Evolutionary conservation across 1,140 invertebrate species (phyloP), one percentile per base, ranked within the genome.

Genomic region (Platorchestia sp.): DNA sequence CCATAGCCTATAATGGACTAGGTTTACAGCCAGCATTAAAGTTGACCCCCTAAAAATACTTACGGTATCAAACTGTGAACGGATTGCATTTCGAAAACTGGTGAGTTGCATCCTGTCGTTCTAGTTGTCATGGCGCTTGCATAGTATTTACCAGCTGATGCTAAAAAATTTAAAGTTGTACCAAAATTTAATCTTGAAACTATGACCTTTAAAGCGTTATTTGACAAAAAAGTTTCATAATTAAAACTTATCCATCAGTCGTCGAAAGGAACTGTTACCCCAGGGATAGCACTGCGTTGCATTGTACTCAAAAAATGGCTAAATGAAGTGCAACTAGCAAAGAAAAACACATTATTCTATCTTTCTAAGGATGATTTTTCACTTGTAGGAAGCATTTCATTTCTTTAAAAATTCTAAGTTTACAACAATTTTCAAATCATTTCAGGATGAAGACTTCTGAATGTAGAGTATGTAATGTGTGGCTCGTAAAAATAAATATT

Each of bases 1-100:
- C 91, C 91, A 93, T 93, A 93, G 91, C 41, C 91, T 93, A 93
- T 93, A 93, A 89, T 89, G 87, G 87, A 89, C 87, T 44, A 89
- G 87, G 87, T 89, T 89, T 89, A 89, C 87, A 41, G 87, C 87
- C 43, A 89, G 87, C 87, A 89, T 89, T 89, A 89, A 89, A 89
- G 87, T 89, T 89, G 87, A 14, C 43, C 87, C 3, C 87, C 87
- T 89, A 89, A 89, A 89, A 89, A 89, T 89, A 89, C 41, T 22
- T 36, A 89, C 87, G 87, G 43, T 89, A 89, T 89, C 87, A 89
- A 89, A 89, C 87, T 89, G 87, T 44, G 87, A 89, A 89, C 41
- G 87, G 87, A 89, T 89, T 89, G 43, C 87, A 42, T 41, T 41
- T 44, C n/a, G 22, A 89, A 89, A 89, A 89, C n/a, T 44, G 14